Evolutionary conservation across 1,140 invertebrate species (phyloP).

Genomic region (Sesamia nonagrioides): DNA sequence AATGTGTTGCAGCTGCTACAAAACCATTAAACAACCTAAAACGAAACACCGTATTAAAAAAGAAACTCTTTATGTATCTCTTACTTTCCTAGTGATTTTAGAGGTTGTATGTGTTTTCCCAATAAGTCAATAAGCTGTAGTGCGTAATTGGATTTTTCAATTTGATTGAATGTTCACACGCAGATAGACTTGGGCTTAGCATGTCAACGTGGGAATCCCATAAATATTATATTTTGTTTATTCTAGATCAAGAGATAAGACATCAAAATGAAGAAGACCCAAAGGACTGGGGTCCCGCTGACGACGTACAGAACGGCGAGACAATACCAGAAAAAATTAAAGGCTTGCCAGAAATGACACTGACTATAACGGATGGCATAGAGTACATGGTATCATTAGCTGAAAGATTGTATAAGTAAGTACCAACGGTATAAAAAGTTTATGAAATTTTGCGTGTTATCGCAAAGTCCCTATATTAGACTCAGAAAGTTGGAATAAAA

Average conservation of each 20-base stretch:
- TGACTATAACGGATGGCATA: slow-evolving; percentile 96
- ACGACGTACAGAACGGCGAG: slow-evolving; percentile 51
- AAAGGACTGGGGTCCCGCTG: slow-evolving; percentile 18
- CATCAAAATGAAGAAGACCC: background rate
- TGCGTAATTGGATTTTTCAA: too few relatives aligned
- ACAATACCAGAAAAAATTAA: slow-evolving; percentile 87
- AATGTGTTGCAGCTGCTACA: too few relatives aligned
- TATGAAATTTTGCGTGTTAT: background rate
- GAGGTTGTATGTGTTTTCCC: too few relatives aligned
- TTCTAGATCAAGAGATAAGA: slow-evolving; percentile 5
- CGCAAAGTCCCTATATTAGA: too few relatives aligned
- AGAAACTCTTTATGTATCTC: too few relatives aligned
- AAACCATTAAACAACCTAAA: too few relatives aligned
- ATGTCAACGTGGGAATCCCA: too few relatives aligned
- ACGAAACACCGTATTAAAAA: too few relatives aligned
- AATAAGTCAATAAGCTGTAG: too few relatives aligned
- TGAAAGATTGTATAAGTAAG: slow-evolving; percentile 96
- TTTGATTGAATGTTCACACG: too few relatives aligned
- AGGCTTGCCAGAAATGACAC: slow-evolving; percentile 96
- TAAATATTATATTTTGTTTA: background rate
- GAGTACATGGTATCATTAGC: slow-evolving; percentile 95
- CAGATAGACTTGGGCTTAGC: too few relatives aligned
- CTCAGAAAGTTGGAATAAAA: background rate
- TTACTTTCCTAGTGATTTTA: too few relatives aligned
- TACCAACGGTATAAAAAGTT: slow-evolving; percentile 39